Evolutionary conservation across 2,888 invertebrate species (phyloP).

Genomic region (Poecilus cupreus): DNA sequence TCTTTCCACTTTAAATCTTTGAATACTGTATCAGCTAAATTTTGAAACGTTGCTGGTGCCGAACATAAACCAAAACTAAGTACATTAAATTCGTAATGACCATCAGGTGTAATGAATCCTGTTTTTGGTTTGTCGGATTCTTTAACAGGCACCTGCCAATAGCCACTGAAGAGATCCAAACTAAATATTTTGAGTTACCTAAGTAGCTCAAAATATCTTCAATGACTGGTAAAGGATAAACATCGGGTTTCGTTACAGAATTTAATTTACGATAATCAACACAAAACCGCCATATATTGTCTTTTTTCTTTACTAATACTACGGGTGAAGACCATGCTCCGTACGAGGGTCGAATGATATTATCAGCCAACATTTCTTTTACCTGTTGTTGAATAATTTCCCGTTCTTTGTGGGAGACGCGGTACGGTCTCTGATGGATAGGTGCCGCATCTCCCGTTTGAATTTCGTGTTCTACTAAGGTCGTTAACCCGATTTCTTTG

Average conservation of each 20-base stretch:
- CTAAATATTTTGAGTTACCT: not conserved
- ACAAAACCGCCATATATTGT: slow-evolving; percentile 59
- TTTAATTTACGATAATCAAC: slow-evolving; percentile 61
- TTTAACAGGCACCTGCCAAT: not conserved
- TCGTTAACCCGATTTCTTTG: slow-evolving; percentile 56
- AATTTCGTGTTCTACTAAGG: slow-evolving; percentile 60
- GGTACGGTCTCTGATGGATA: slow-evolving; percentile 59
- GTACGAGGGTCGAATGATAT: slow-evolving; percentile 58
- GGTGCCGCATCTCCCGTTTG: slow-evolving; percentile 57
- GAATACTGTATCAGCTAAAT: slow-evolving; percentile 35
- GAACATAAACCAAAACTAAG: slow-evolving; percentile 64
- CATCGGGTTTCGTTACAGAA: slow-evolving; percentile 51
- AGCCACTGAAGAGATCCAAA: not conserved
- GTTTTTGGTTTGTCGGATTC: not conserved
- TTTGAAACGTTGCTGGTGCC: slow-evolving; percentile 63
- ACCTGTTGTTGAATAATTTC: slow-evolving; percentile 60
- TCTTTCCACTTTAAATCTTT: slow-evolving; percentile 54
- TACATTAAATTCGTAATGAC: slow-evolving; percentile 63
- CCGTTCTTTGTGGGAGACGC: slow-evolving; percentile 61
- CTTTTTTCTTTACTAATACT: slow-evolving; percentile 60
- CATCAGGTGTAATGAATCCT: slow-evolving; percentile 31
- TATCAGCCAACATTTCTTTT: slow-evolving; percentile 60
- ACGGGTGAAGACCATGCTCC: slow-evolving; percentile 55
- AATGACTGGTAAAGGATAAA: not conserved
- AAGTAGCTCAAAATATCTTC: not conserved